phyloP scores from a whole-genome alignment of 2,797 vertebrate genomes.

The Threskiornis aethiopicus region DNA sequence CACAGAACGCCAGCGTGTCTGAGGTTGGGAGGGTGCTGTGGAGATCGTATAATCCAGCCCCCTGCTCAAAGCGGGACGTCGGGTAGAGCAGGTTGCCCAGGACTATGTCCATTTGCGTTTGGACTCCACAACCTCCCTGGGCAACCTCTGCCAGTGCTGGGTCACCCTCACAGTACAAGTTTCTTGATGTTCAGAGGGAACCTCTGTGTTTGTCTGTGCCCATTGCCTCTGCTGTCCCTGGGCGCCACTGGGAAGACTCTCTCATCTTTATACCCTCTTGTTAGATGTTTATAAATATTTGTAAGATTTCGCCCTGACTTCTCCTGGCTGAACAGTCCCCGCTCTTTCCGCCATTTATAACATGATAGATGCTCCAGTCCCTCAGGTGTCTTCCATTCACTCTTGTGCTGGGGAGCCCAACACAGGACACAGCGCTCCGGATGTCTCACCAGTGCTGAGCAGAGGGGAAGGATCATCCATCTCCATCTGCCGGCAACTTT shows the following conservation, averaged over 20 bases:
- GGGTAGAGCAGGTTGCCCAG: background rate
- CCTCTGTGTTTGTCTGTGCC: background rate
- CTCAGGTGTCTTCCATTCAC: background rate
- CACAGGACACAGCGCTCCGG: background rate
- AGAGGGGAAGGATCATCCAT: background rate
- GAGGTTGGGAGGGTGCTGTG: background rate
- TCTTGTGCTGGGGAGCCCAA: background rate
- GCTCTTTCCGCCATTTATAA: background rate
- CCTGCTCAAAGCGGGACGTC: background rate
- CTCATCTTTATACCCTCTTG: background rate
- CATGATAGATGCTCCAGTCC: background rate
- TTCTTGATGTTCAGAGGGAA: background rate
- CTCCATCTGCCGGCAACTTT: background rate
- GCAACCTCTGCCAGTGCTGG: background rate
- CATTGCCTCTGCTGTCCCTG: background rate
- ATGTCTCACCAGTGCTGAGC: background rate
- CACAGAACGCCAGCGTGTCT: background rate
- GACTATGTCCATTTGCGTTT: background rate
- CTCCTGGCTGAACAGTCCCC: background rate
- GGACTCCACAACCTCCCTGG: background rate
- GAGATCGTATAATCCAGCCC: background rate
- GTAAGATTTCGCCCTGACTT: rapidly evolving
- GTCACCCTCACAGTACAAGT: background rate
- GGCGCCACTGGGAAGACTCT: background rate
- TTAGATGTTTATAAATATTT: background rate